Base-by-base conservation (phyloP, 2,888 invertebrate genomes). In the Thera obeliscata region DNA sequence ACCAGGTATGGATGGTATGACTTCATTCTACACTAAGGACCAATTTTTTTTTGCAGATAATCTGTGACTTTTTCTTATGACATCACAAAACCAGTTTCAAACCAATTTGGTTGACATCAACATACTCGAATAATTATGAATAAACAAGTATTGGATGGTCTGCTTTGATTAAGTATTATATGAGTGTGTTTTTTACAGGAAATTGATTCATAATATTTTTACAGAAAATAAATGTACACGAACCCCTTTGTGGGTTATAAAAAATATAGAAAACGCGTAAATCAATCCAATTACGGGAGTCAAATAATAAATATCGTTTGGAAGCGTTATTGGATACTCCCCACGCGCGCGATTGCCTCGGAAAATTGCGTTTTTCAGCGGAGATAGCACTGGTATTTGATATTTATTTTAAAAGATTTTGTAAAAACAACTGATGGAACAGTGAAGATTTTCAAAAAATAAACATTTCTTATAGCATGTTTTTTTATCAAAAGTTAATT, bases 281-380 rank as follows among this genome's bases (percentile, higher is more conserved):
- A 55, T 65, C 69, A 73, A 73, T 71, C 69, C 69, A 50, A 66
- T 71, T 63, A 65, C 58, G 52, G 57, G 38, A 61, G 55, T 61
- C 48, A 61, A 61, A 61, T 61, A 52, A 66, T 71, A 68, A 70
- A 71, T 70, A 68, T 22, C 52, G 66, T 33, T 38, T 49, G 38
- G 50, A 52, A 35, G 48, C 56, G 60, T n/a, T 64, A 73, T 63
- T 48, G 62, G 61, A 73, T 68, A 71, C 60, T 63, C 73, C 69
- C 73, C 4, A 63, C 57, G 71, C 52, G 55, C 43, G 46, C 9
- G 56, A 60, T 56, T 56, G 54, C 22, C 33, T 46, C 46, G 46
- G 52, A 7, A 48, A 59, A 58, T 59, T 36, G 36, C 55, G 33
- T 54, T 56, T 55, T 56, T 61, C 41, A 33, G 38, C 7, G 41